Evolutionary conservation across 2,113 vertebrate genomes (phyloP), one percentile per base, ranked within the genome.

Genomic region (Hippocampus guttulatus): DNA sequence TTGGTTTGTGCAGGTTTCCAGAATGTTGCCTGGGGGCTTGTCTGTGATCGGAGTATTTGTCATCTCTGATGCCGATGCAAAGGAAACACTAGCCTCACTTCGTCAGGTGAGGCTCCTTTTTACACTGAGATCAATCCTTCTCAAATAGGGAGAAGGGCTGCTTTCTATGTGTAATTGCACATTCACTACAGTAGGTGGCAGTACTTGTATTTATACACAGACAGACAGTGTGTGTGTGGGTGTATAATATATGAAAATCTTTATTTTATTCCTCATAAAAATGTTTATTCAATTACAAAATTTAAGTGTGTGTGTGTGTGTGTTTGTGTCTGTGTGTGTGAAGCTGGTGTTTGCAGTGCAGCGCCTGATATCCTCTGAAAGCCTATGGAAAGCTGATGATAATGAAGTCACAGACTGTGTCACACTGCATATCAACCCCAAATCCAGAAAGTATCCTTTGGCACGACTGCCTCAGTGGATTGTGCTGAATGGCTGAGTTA

Each of bases 381-480:
- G 87, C 23, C 81, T 96, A 5, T 98, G 97, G 97, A 89, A 67
- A 70, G 82, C 88, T 60, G 58, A 85, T 30, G 95, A 95, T 0
- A 93, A 94, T 6, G 95, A 98, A 1, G 63, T 94, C 75, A 93
- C 92, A 0, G 96, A 98, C 43, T 89, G 93, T 71, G 92, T 93
- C 64, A 87, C 91, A 1, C 92, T 98, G 84, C 95, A 96, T 3
- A 76, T 98, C 83, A 97, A 95, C 83, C 94, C 93, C 79, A 88
- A 93, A 88, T 94, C 95, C 43, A 94, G 92, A 69, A 98, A 97
- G 96, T 98, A 98, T 96, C 95, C 91, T 95, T 94, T 63, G 8
- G 3, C 16, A 23, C 9, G n/a, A 8, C 25, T 23, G 10, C 20
- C 12, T 49, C 16, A n/a, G 55, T 45, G 52, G 23, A 23, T 80